These are phyloP conservation scores for Vireo griseus DNA, from an alignment of 2,797 vertebrate genomes.

Conservation along the genomic window DNA sequence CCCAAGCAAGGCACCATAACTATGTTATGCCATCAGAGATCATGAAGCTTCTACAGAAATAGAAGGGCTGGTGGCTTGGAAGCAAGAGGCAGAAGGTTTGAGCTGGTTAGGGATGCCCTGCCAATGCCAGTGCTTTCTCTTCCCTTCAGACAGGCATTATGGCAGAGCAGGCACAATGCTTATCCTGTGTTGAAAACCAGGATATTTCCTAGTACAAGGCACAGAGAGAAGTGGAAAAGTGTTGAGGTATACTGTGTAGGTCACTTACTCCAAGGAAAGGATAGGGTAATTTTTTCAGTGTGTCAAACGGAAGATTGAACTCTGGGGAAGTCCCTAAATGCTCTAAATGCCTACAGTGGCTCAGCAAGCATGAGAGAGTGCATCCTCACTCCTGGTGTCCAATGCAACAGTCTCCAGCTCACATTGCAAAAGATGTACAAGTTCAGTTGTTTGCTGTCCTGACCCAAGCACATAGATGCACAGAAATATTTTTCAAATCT, in stretches of 20 bases:
- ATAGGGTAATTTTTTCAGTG: background rate
- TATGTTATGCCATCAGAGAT: rapidly evolving
- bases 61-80: background rate
- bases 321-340: background rate
- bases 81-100: background rate
- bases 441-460: background rate
- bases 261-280: background rate
- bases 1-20: background rate
- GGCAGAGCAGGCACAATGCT: background rate
- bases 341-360: background rate
- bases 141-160: background rate
- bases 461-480: background rate
- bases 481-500: background rate
- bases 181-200: background rate
- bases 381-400: background rate
- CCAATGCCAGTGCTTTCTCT: background rate
- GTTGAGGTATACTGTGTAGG: background rate
- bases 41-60: background rate
- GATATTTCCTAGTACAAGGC: background rate
- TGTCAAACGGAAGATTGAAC: background rate
- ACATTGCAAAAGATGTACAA: background rate
- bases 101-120: background rate
- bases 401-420: background rate
- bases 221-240: background rate
- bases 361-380: background rate